Base-by-base conservation (phyloP, 2,113 vertebrate species). In the Microtus oregoni region DNA sequence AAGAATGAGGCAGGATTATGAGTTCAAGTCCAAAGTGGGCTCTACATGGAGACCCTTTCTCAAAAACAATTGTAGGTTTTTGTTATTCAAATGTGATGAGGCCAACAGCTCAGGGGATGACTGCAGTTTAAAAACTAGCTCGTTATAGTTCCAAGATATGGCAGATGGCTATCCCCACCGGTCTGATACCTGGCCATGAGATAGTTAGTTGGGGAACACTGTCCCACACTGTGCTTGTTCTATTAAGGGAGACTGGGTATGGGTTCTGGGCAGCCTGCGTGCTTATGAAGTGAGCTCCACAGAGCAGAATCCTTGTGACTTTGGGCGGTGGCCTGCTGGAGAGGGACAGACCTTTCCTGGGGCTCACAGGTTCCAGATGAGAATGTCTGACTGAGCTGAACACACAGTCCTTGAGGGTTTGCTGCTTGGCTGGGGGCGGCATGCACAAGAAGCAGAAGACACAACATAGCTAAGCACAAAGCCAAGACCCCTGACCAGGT, bases 401-500 rank as follows among this genome's bases (percentile, higher is more conserved):
- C 5, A 5, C 47, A 5, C 6, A 4, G 0, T 3, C n/a, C 47
- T 70, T 5, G 8, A 82, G 75, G 26, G 13, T 73, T 24, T 52
- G 63, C 20, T 41, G 3, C 24, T 15, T 19, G 24, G 20, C 7
- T 2, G 3, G 28, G 5, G 14, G 55, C 0, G 5, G 17, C 11
- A 0, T 19, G 1, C 3, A 41, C 9, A 26, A 7, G 28, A 38
- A 9, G 19, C 2, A 68, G 35, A n/a, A 50, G 17, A 7, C 13
- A 24, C 32, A 24, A 24, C 1, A 22, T 4, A 32, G 28, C 6
- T 6, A 22, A 28, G 52, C 72, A 4, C 28, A 15, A 3, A 7
- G 22, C 1, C 1, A 0, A 30, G 35, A 22, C 11, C 0, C 50
- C 5, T 1, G 0, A 15, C n/a, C 26, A 0, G 0, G 17, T 30